Evolutionary conservation across 2,888 invertebrate species (phyloP).

Genomic region (Euzophera pinguis): DNA sequence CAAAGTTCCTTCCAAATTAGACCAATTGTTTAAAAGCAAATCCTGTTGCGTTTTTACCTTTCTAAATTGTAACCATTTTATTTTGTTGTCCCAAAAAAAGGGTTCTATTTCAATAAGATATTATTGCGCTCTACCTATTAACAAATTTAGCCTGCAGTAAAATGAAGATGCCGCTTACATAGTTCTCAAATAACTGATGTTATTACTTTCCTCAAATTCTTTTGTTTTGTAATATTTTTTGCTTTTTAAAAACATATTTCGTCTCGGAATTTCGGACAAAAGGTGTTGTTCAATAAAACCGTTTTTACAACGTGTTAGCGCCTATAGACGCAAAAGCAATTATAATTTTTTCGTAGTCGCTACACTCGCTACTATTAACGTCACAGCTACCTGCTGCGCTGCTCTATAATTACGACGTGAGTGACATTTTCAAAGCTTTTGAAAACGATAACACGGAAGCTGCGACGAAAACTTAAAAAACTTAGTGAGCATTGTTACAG

Average conservation of each 20-base stretch:
- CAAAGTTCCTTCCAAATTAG: too few species aligned
- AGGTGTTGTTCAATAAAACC: slow-evolving; percentile 38
- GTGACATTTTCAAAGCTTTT: slow-evolving; percentile 72
- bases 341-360: slow-evolving; percentile 55
- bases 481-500: slow-evolving; percentile 74
- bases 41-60: too few species aligned
- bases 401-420: slow-evolving; percentile 74
- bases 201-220: neutral
- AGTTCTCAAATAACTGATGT: neutral
- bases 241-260: slow-evolving; percentile 26
- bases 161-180: neutral
- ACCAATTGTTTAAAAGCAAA: too few species aligned
- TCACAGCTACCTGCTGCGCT: slow-evolving; percentile 67
- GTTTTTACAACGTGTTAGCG: slow-evolving; percentile 42
- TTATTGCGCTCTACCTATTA: too few species aligned
- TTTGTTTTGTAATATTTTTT: neutral
- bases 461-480: slow-evolving; percentile 75
- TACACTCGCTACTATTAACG: slow-evolving; percentile 51
- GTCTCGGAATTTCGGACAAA: slow-evolving; percentile 49
- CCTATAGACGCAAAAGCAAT: slow-evolving; percentile 61
- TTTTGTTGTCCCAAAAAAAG: too few species aligned
- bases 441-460: slow-evolving; percentile 79
- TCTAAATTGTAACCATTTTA: too few species aligned
- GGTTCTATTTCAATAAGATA: too few species aligned
- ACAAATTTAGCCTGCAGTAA: too few species aligned